Base-by-base conservation (phyloP, 1,140 invertebrate genomes). In the Brachionus plicatilis region DNA sequence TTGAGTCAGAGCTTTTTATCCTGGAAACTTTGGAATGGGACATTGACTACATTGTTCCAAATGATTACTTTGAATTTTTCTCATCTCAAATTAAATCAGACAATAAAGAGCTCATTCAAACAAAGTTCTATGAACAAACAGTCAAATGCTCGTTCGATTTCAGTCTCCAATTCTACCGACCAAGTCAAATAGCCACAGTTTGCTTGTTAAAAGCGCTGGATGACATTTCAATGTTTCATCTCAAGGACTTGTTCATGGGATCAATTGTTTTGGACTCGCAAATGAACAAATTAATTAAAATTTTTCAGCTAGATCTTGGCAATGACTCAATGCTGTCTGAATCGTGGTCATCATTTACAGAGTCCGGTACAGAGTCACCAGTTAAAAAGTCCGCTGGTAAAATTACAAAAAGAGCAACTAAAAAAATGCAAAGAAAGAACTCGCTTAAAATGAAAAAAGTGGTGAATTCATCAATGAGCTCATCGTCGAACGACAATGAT, bases 371-470 rank as follows among this genome's bases (percentile, higher is more conserved):
- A 41, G 29, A 37, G 17, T 72, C 68, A 17, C 68, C 37, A 7
- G 9, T 72, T 43, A 72, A 72, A 43, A 72, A 72, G 9, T 17
- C 11, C 17, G 17, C 33, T 43, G 68, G 68, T 8, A n/a, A 41
- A 41, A 45, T 72, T 3, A 24, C 29, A 3, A 72, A 72, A 72
- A 45, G 41, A 5, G 6, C 68, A 24, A 72, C 5, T 24, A 60
- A 43, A 43, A 72, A 43, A 72, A 4, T 72, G 2, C 33, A 45
- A 43, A 43, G 68, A 43, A 72, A 43, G 43, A 72, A 72, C 17
- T 72, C 68, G 41, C 41, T 72, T 43, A 72, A 45, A 43, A 72
- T 72, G 17, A 72, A 72, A 72, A 72, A 72, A 72, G 33, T 24
- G 8, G 0, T 72, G 33, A 43, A 72, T 72, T 72, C 29, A 41